These are phyloP conservation scores for Atta texana DNA, from an alignment of 1,140 invertebrate genomes.

Conservation along the genomic window DNA sequence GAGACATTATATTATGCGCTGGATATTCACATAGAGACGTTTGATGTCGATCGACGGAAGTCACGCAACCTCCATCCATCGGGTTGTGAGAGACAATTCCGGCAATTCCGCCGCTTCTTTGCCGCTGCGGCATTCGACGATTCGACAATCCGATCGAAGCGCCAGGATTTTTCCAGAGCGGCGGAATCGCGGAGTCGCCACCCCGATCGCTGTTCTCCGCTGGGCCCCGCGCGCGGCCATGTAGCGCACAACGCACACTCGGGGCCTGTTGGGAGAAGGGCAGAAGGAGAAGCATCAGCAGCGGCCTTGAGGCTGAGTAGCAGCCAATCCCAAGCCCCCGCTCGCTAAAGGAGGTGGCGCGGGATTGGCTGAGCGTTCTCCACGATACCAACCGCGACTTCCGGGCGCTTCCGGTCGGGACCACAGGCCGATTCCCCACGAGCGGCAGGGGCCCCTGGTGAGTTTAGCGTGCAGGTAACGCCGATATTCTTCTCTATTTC, in stretches of 20 bases:
- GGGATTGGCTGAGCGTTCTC: constrained; percentile 74
- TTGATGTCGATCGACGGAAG: constrained; percentile 31
- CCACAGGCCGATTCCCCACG: constrained; percentile 58
- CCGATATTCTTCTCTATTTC: constrained; percentile 58
- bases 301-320: constrained; percentile 55
- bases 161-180: constrained; percentile 42
- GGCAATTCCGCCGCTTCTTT: constrained; percentile 58
- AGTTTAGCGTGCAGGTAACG: constrained; percentile 71
- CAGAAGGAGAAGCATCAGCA: constrained; percentile 56
- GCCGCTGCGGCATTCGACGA: constrained; percentile 42
- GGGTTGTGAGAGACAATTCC: constrained; percentile 51
- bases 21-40: neutral
- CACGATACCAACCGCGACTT: constrained; percentile 67
- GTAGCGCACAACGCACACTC: constrained; percentile 47
- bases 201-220: constrained; percentile 52
- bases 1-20: neutral
- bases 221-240: constrained; percentile 53
- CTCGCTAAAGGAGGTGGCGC: constrained; percentile 41
- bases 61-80: constrained; percentile 28
- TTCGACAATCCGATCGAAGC: constrained; percentile 26
- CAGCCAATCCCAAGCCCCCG: constrained; percentile 72
- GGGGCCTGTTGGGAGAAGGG: constrained; percentile 62
- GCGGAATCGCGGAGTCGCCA: constrained; percentile 66
- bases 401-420: constrained; percentile 68
- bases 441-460: constrained; percentile 55